Conservation (phyloP, 2,888 invertebrate genomes). For the Calameuta pallipes region DNA sequence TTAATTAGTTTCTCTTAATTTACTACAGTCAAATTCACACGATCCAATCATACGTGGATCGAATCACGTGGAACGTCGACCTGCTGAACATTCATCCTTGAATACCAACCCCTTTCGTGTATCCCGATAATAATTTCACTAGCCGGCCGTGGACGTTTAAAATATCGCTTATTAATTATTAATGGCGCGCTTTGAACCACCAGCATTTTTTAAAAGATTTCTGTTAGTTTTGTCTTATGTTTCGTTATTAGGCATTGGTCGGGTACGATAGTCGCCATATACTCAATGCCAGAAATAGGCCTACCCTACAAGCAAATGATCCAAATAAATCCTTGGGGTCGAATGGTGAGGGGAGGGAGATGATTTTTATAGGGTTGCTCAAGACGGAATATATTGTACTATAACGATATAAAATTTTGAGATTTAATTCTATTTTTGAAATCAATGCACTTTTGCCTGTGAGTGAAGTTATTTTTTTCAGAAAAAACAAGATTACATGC, state of each 20-base stretch:
- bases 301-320: neutral
- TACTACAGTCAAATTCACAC: neutral
- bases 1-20: neutral
- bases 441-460: neutral
- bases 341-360: neutral
- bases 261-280: neutral
- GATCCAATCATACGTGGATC: neutral
- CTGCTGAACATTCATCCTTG: neutral
- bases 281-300: neutral
- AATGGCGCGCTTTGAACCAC: conserved; percentile 4
- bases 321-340: neutral
- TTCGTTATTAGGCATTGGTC: conserved; percentile 10
- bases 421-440: neutral
- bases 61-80: neutral
- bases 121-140: neutral
- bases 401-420: neutral
- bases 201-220: conserved; percentile 12
- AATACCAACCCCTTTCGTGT: neutral
- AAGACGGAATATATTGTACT: neutral
- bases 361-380: neutral
- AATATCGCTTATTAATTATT: conserved; percentile 19
- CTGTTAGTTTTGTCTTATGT: conserved; percentile 19
- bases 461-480: neutral
- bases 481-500: neutral
- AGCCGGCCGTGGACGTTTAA: neutral